Percentiles rank a stretch among this genome's conserved stretches.
These are phyloP conservation scores for Scaptomyza montana DNA, from an alignment of 1,140 invertebrate genomes.

Conservation along the genomic window DNA sequence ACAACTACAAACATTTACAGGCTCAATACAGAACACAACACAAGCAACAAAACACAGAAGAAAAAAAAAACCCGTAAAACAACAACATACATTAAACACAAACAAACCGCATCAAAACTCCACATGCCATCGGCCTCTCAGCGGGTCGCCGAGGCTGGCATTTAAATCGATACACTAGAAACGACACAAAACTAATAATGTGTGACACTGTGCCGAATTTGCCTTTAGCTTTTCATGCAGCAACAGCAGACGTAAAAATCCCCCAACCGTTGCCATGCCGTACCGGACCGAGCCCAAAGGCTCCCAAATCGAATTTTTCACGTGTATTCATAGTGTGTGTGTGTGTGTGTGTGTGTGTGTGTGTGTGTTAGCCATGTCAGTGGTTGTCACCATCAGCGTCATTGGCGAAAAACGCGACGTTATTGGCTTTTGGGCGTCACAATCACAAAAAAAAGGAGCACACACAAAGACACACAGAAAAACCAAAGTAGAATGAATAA, in stretches of 20 bases:
- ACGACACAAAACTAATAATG: slow-evolving; percentile 70
- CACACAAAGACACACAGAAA: slow-evolving; percentile 15
- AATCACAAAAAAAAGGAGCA: slow-evolving; percentile 24
- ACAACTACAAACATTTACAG: slow-evolving; percentile 62
- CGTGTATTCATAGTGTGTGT: slow-evolving; percentile 21
- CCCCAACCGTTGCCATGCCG: neutral
- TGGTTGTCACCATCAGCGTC: slow-evolving; percentile 76
- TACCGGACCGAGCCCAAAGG: neutral
- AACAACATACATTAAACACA: slow-evolving; percentile 37
- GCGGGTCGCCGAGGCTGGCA: slow-evolving; percentile 59
- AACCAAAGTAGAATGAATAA: neutral
- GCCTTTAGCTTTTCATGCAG: slow-evolving; percentile 52
- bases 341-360: too few species aligned
- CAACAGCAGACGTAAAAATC: neutral
- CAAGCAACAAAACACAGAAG: neutral
- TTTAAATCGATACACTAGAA: slow-evolving; percentile 78
- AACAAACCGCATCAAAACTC: slow-evolving; percentile 58
- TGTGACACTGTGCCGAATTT: slow-evolving; percentile 69
- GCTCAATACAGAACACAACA: slow-evolving; percentile 38
- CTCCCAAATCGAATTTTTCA: slow-evolving; percentile 13
- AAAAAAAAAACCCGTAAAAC: neutral
- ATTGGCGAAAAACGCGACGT: slow-evolving; percentile 58
- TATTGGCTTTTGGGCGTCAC: slow-evolving; percentile 76
- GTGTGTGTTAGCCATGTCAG: slow-evolving; percentile 61
- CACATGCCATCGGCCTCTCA: slow-evolving; percentile 36